Conservation (phyloP, 2,797 vertebrate species). For the Astyanax mexicanus region DNA sequence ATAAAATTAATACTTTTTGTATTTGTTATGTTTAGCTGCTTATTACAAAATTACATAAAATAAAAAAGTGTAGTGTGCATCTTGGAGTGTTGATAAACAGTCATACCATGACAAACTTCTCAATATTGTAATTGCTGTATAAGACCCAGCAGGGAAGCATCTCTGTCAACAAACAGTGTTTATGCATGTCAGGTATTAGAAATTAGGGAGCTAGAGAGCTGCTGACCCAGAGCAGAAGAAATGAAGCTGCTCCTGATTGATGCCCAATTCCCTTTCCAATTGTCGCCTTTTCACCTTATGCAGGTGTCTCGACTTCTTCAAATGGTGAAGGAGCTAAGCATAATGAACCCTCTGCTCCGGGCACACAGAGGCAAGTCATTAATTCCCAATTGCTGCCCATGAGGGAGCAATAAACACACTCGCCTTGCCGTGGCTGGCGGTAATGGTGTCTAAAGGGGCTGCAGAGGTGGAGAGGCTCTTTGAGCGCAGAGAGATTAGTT, state of each 20-base stretch:
- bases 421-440: neutral
- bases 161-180: neutral
- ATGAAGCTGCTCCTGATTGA: conserved; percentile 22
- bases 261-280: conserved; percentile 25
- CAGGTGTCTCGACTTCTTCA: neutral
- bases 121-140: too few relatives aligned
- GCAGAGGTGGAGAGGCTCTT: conserved; percentile 9
- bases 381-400: conserved; percentile 8
- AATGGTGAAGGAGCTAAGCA: conserved; percentile 8
- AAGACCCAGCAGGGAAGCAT: too few relatives aligned
- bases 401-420: conserved; percentile 14
- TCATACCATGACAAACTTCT: too few relatives aligned
- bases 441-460: neutral
- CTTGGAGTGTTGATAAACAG: too few relatives aligned
- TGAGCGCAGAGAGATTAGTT: neutral
- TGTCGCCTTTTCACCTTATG: conserved; percentile 4
- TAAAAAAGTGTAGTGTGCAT: too few relatives aligned
- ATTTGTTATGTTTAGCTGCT: too few relatives aligned
- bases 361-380: conserved; percentile 23
- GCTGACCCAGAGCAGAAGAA: conserved; percentile 12
- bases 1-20: too few relatives aligned
- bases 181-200: neutral
- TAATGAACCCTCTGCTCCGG: conserved; percentile 28
- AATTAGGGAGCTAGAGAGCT: neutral
- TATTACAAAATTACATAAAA: too few relatives aligned